Evolutionary conservation across 1,140 invertebrate genomes (phyloP).

Genomic region (Eupristina koningsbergeri): DNA sequence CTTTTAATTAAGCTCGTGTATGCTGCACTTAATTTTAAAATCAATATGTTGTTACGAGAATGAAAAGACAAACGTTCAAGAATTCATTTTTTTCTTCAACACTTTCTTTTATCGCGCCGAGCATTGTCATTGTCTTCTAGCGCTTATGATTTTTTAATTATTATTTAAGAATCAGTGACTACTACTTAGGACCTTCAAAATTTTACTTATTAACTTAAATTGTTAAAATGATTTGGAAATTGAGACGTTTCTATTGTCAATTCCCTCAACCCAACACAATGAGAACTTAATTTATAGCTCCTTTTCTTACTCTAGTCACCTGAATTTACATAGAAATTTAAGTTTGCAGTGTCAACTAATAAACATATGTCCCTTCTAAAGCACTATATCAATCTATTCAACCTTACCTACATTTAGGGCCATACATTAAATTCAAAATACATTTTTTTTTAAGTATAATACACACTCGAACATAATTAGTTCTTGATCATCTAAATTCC

Average conservation of each 20-base stretch:
- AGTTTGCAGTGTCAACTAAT: slow-evolving; percentile 7
- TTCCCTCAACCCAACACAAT: slow-evolving; percentile 3
- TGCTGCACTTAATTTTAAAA: slow-evolving; percentile 35
- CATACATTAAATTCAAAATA: background rate
- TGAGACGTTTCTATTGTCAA: slow-evolving; percentile 15
- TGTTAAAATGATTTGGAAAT: background rate
- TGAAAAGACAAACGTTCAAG: slow-evolving; percentile 2
- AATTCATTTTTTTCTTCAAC: background rate
- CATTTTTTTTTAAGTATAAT: background rate
- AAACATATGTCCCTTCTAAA: background rate
- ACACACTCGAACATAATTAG: background rate
- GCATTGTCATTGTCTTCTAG: too few species aligned
- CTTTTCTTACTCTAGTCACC: background rate
- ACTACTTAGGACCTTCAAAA: background rate
- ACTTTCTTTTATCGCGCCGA: background rate
- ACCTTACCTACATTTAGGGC: slow-evolving; percentile 55
- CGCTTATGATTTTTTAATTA: background rate
- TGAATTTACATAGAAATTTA: slow-evolving; percentile 31
- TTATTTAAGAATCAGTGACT: background rate
- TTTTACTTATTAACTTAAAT: slow-evolving; percentile 4
- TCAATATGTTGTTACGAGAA: slow-evolving; percentile 16
- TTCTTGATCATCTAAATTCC: background rate
- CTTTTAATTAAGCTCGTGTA: slow-evolving; percentile 37
- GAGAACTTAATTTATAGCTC: slow-evolving; percentile 32
- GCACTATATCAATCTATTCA: slow-evolving; percentile 20